Base-by-base conservation (phyloP, 2,113 vertebrate species). In the crab-eating macaque (Macaca fascicularis) region DNA sequence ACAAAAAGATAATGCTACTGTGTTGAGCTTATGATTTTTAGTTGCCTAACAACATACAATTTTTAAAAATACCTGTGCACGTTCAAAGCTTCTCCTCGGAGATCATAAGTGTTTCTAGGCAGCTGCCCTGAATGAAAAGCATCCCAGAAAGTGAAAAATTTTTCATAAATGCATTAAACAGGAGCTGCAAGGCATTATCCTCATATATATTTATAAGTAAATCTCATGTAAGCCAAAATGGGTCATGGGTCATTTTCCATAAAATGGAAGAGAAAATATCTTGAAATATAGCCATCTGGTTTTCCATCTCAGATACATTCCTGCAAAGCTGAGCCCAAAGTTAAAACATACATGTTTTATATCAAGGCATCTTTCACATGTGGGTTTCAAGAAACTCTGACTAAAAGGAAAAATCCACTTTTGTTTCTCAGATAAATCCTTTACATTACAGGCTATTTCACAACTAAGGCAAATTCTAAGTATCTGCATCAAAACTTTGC, bases 111-210 rank as follows among this genome's bases (percentile, higher is more conserved):
- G 38, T 52, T 97, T 89, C 79, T 50, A 97, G 78, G 59, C 35
- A 97, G 74, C 45, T 57, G 0, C 23, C 8, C 19, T 84, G 48
- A 81, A 69, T 85, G 50, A 97, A 93, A 43, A 22, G 35, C 52
- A 93, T 93, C 48, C 38, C 50, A 89, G 93, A 91, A 94, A 89
- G 32, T 67, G 64, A 89, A 80, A 32, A 23, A 27, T 82, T 92
- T 94, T 97, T 92, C 72, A 96, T 61, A 93, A 97, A 89, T 79
- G 43, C 32, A 89, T 92, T 97, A 88, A 96, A 67, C 64, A 93
- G 30, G 52, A 96, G 72, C 88, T 89, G 48, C 19, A 12, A 96
- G 89, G 43, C 80, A 76, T 88, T 93, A 83, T 72, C 43, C 40
- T 89, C 86, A 95, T 82, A 81, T 86, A 92, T 95, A 93, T 95